Base-by-base conservation (phyloP, 1,140 invertebrate genomes). In the Gryon sp. region DNA sequence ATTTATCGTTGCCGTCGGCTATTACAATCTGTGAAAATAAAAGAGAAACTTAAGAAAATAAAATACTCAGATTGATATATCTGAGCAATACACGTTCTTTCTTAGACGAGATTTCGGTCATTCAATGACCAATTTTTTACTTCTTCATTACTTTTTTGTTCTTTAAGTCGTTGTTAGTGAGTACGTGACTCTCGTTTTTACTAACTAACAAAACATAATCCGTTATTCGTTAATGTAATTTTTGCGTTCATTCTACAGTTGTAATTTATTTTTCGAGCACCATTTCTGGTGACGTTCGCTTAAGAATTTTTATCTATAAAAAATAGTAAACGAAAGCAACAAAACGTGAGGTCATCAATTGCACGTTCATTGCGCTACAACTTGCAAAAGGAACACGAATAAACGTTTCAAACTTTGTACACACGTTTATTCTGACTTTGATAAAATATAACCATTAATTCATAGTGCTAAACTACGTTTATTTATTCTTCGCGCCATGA, bases 1-100 rank as follows among this genome's bases (percentile, higher is more conserved):
- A 81, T 76, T 82, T 82, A 82, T 73, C 78, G 48, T 30, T 28
- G 41, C 43, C 36, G 41, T 43, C 65, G 34, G 52, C 34, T 5
- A 22, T 45, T 40, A 41, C 41, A 15, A 43, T 36, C 45, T 30
- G 16, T 19, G 20, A 18, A 38, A 69, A 69, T 45, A 48, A 69
- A 57, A 69, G 19, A 24, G n/a, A 32, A 7, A n/a, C 30, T 40
- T 16, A 20, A 28, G 22, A 22, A 52, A 63, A 63, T 52, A 66
- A 41, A 55, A 36, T 12, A 32, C 19, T 26, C n/a, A 30, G n/a
- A n/a, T 19, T 16, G 6, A 18, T 65, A 24, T 63, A 52, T 52
- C 45, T 63, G 20, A 16, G 6, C 28, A 16, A 40, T 26, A 36
- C 43, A 66, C 45, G 19, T 20, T 36, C 19, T 66, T 45, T 40